These are phyloP conservation scores for Heliopora coerulea DNA, from an alignment of 92 coral and sea anemone genomes.

Conservation along the genomic window DNA sequence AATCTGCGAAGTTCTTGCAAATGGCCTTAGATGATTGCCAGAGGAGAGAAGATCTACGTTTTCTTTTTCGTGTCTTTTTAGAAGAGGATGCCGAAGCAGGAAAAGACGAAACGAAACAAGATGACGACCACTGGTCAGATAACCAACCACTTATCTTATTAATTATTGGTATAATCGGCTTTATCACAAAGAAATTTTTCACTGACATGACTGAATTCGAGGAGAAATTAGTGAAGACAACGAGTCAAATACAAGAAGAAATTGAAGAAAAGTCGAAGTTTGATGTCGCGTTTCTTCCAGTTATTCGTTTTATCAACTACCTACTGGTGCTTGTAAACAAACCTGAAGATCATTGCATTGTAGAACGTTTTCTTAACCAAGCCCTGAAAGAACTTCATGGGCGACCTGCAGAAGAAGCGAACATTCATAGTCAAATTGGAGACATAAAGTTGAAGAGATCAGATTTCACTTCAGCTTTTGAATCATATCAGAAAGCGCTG, in stretches of 20 bases:
- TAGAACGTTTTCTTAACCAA: not conserved
- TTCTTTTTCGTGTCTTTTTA: not conserved
- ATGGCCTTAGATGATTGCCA: not conserved
- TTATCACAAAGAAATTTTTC: not conserved
- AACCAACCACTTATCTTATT: not conserved
- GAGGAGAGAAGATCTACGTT: not conserved
- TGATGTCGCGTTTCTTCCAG: not conserved
- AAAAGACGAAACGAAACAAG: not conserved
- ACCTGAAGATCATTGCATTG: not conserved
- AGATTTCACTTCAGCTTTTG: constrained; percentile 5
- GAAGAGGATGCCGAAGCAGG: not conserved
- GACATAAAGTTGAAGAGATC: not conserved
- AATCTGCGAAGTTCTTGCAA: not conserved
- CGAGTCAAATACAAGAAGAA: not conserved
- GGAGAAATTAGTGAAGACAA: no score
- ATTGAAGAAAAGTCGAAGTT: not conserved
- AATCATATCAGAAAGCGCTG: not conserved
- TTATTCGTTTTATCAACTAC: no score
- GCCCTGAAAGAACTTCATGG: not conserved
- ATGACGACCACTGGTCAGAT: not conserved
- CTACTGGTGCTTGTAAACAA: no score
- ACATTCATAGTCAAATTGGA: not conserved
- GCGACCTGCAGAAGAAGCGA: not conserved
- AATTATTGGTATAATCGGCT: not conserved
- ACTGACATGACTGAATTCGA: no score